Evolutionary conservation across 2,113 vertebrate species (phyloP).

Genomic region (Osmerus mordax): DNA sequence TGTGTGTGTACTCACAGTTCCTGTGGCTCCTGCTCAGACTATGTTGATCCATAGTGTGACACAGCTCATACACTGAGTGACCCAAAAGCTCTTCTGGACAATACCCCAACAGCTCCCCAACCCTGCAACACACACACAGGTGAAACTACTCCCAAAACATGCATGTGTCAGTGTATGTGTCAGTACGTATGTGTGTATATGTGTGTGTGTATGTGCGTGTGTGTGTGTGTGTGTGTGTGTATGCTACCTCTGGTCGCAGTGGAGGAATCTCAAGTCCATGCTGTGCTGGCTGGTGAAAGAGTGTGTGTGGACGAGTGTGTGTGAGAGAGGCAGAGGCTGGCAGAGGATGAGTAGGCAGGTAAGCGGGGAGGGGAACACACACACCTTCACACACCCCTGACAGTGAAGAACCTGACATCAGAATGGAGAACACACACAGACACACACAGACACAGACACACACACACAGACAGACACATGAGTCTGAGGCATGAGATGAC

Average conservation of each 20-base stretch:
- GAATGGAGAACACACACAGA: neutral
- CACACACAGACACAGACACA: neutral
- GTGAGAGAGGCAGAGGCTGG: slow-evolving; percentile 88
- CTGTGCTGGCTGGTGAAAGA: slow-evolving; percentile 94
- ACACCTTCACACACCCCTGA: slow-evolving; percentile 82
- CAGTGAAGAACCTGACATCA: slow-evolving; percentile 86
- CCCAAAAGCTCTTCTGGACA: slow-evolving; percentile 85
- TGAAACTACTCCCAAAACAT: neutral
- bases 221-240: neutral
- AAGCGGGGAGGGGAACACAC: slow-evolving; percentile 69
- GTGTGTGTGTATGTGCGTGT: neutral
- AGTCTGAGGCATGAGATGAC: neutral
- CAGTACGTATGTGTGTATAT: neutral
- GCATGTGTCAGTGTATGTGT: neutral
- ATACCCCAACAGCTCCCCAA: slow-evolving; percentile 85
- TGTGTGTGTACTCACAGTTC: slow-evolving; percentile 76
- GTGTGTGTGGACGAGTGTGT: slow-evolving; percentile 87
- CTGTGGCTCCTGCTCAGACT: slow-evolving; percentile 86
- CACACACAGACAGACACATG: neutral
- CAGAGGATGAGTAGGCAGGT: slow-evolving; percentile 90
- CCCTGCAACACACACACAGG: slow-evolving; percentile 65
- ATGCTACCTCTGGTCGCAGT: slow-evolving; percentile 89
- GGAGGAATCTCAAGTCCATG: slow-evolving; percentile 97
- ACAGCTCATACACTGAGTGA: slow-evolving; percentile 88
- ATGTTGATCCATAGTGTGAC: slow-evolving; percentile 84